Percentiles rank a stretch among this genome's conserved stretches.
These are phyloP conservation scores for Charanyca ferruginea DNA, from an alignment of 2,888 invertebrate genomes.

Conservation along the genomic window DNA sequence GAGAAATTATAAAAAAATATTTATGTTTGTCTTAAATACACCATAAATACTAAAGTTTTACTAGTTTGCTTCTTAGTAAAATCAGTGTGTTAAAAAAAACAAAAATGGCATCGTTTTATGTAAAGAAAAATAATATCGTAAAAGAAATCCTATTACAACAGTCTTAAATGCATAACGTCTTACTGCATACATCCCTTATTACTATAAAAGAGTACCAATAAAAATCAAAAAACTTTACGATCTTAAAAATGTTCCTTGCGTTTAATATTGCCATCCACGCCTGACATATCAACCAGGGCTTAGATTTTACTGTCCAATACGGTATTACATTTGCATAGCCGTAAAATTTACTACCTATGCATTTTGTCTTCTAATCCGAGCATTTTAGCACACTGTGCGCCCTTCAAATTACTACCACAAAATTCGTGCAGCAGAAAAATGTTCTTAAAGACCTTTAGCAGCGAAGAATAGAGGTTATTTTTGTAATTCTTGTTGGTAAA, in stretches of 20 bases:
- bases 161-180: conserved; percentile 56
- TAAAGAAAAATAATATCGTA: conserved; percentile 39
- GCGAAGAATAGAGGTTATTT: conserved; percentile 12
- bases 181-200: conserved; percentile 57
- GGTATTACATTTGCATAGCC: conserved; percentile 87
- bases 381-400: conserved; percentile 77
- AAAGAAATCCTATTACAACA: conserved; percentile 54
- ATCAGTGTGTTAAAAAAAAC: neutral
- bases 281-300: conserved; percentile 76
- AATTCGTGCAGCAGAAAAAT: neutral
- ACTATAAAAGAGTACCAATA: conserved; percentile 64
- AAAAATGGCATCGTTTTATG: conserved; percentile 1
- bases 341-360: conserved; percentile 89
- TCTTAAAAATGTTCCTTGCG: conserved; percentile 63
- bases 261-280: conserved; percentile 77
- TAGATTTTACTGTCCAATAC: conserved; percentile 85
- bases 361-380: conserved; percentile 85
- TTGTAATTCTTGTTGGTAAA: conserved; percentile 7
- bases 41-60: neutral
- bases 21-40: neutral
- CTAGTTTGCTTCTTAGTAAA: neutral
- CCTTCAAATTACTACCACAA: conserved; percentile 55
- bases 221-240: conserved; percentile 66
- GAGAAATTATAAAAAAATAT: neutral
- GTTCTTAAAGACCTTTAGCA: fast-evolving